Conservation (phyloP, 2,888 invertebrate genomes). For the Limnephilus auricula region DNA sequence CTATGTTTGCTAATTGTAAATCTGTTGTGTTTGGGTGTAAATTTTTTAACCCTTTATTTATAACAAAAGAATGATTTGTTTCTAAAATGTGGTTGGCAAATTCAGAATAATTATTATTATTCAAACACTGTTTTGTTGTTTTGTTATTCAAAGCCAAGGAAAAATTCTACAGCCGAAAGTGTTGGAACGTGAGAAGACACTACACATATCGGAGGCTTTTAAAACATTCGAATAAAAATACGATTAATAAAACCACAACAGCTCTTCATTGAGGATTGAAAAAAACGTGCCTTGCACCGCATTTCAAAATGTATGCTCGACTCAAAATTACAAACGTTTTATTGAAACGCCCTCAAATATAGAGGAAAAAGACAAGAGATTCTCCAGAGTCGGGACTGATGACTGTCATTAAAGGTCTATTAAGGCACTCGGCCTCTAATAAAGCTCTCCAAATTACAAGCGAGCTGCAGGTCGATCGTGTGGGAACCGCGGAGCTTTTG, state of each 20-base stretch:
- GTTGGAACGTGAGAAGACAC: neutral
- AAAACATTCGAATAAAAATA: neutral
- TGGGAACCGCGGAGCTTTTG: slow-evolving; percentile 48
- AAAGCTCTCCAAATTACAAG: slow-evolving; percentile 60
- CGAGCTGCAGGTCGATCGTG: slow-evolving; percentile 42
- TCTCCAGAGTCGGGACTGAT: slow-evolving; percentile 55
- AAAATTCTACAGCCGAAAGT: neutral
- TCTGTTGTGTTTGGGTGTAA: too few species aligned
- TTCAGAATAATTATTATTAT: neutral
- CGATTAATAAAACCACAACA: neutral
- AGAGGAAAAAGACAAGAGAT: slow-evolving; percentile 53
- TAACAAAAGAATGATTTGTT: too few species aligned
- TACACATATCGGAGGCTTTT: neutral
- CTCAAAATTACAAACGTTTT: slow-evolving; percentile 33
- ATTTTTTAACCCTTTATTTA: too few species aligned
- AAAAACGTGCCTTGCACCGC: slow-evolving; percentile 47
- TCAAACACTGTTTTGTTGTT: neutral
- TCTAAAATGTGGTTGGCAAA: too few species aligned
- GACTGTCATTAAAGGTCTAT: slow-evolving; percentile 64
- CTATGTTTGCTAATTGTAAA: too few species aligned
- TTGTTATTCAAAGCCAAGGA: neutral
- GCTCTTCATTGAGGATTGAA: slow-evolving; percentile 20
- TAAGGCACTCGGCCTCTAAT: slow-evolving; percentile 60
- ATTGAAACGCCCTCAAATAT: slow-evolving; percentile 40
- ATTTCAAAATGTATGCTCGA: slow-evolving; percentile 5